phyloP scores from a whole-genome alignment of 2,888 invertebrate genomes.

The Noctua fimbriata region DNA sequence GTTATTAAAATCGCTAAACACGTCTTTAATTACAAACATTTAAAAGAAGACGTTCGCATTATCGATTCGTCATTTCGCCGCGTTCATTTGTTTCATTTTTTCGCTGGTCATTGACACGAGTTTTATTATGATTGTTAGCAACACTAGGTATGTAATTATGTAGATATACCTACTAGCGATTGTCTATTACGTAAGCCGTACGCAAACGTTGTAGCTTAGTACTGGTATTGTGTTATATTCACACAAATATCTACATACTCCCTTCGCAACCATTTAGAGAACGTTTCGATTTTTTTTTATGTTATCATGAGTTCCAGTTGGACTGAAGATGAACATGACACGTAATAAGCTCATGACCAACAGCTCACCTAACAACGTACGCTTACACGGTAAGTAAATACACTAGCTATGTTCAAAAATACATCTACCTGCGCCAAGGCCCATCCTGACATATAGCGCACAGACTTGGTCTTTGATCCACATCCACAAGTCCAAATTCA shows the following conservation, averaged over 20 bases:
- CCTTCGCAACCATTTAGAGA: not conserved
- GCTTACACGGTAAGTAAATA: no score
- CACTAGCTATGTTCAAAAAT: no score
- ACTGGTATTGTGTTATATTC: slow-evolving; percentile 26
- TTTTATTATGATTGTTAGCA: slow-evolving; percentile 54
- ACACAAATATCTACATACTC: slow-evolving; percentile 3
- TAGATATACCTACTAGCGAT: slow-evolving; percentile 18
- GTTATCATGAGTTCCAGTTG: no score
- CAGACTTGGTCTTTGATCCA: no score
- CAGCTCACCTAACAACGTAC: no score
- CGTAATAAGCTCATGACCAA: no score
- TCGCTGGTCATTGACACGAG: slow-evolving; percentile 58
- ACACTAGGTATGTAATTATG: slow-evolving; percentile 45
- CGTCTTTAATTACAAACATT: not conserved
- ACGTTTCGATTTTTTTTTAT: not conserved
- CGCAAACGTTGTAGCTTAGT: slow-evolving; percentile 10
- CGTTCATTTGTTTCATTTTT: slow-evolving; percentile 17
- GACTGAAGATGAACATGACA: no score
- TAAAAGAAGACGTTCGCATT: not conserved
- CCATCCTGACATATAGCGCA: no score
- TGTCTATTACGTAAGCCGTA: slow-evolving; percentile 53
- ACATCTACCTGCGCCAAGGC: no score
- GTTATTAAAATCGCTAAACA: slow-evolving; percentile 5
- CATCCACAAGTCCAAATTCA: no score
- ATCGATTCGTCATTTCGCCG: slow-evolving; percentile 9